Evolutionary conservation across 2,797 vertebrate species (phyloP).

Genomic region (Peromyscus aztecus): DNA sequence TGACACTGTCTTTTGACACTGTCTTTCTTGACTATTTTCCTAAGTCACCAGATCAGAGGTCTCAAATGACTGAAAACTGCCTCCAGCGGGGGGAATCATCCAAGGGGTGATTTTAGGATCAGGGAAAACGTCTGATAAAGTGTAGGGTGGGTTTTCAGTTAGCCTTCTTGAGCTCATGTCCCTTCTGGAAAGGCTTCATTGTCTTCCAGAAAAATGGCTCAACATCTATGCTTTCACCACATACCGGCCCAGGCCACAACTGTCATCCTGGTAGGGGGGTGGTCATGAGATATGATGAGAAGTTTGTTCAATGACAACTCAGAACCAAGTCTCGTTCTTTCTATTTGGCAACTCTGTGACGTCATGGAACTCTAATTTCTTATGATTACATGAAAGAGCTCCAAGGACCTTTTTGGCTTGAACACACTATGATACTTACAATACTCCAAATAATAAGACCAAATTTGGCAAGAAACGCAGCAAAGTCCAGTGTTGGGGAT

Average conservation of each 20-base stretch:
- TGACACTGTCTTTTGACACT: neutral
- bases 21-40: conserved; percentile 20
- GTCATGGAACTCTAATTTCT: conserved; percentile 2
- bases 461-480: conserved; percentile 17
- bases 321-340: neutral
- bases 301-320: neutral
- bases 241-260: neutral
- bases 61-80: conserved; percentile 6
- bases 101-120: neutral
- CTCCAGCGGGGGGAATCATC: neutral
- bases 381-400: neutral
- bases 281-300: neutral
- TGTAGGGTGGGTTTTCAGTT: neutral
- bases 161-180: neutral
- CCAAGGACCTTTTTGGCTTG: neutral
- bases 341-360: neutral
- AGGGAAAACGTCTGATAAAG: conserved; percentile 10
- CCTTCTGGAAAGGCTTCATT: neutral
- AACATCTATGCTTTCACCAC: neutral
- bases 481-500: neutral
- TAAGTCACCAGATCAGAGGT: neutral
- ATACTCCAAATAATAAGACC: neutral
- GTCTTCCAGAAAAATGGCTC: neutral
- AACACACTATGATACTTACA: neutral
- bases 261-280: neutral